These are phyloP conservation scores for Megaceryle maxima DNA, from an alignment of 2,113 vertebrate species.

Conservation along the genomic window DNA sequence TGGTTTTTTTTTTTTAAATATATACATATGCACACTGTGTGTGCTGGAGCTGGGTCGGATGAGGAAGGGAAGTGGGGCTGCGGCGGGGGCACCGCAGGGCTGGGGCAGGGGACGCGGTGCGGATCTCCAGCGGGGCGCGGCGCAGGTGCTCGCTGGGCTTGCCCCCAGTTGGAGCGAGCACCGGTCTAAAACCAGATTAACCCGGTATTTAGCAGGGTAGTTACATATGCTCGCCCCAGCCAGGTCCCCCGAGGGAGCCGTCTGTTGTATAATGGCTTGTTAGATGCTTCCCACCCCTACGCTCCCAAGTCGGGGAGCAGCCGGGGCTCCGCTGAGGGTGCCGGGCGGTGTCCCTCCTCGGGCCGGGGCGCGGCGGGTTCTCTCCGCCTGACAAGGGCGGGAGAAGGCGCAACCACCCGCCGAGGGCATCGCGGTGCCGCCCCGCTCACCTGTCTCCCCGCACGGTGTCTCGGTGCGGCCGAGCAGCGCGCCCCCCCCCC, in stretches of 20 bases:
- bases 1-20: too few species aligned
- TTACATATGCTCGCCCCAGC: not conserved
- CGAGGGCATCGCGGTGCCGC: not conserved
- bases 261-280: not conserved
- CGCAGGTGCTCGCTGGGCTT: not conserved
- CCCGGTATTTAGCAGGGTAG: slow-evolving; percentile 43
- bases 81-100: not conserved
- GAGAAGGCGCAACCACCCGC: not conserved
- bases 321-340: not conserved
- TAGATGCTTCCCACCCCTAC: not conserved
- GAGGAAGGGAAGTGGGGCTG: not conserved
- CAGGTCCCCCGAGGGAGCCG: not conserved
- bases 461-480: not conserved
- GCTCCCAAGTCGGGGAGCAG: not conserved
- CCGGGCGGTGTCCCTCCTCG: not conserved
- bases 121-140: not conserved
- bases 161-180: not conserved
- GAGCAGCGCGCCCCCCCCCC: not conserved
- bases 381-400: not conserved
- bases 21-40: too few species aligned
- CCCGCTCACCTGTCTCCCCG: not conserved
- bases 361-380: not conserved
- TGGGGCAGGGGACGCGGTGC: not conserved
- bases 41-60: not conserved
- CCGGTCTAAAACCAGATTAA: not conserved